phyloP scores from a whole-genome alignment of 2,113 vertebrate species.

The Forbesichthys papilliferus region DNA sequence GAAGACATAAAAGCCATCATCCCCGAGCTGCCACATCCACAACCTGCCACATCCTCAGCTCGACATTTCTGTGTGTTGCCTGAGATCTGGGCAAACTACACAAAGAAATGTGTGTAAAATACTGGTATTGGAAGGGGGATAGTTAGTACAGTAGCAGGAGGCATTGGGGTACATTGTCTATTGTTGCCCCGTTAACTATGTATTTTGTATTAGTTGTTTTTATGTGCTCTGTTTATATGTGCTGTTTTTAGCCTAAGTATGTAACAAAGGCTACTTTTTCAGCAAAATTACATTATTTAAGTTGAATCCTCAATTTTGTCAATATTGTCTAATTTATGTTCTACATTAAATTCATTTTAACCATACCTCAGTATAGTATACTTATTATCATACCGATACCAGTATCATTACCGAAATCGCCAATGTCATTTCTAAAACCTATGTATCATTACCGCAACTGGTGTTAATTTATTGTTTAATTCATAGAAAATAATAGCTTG shows the following conservation, averaged over 20 bases:
- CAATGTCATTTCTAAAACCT: too few relatives aligned
- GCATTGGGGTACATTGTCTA: background rate
- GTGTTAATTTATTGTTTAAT: too few relatives aligned
- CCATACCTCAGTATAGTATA: too few relatives aligned
- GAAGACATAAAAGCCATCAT: constrained; percentile 19
- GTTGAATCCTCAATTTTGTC: too few relatives aligned
- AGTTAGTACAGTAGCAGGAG: background rate
- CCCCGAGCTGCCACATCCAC: constrained; percentile 1
- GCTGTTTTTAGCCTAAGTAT: background rate
- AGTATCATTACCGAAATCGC: too few relatives aligned
- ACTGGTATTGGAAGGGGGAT: background rate
- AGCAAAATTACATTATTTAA: too few relatives aligned
- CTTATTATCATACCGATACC: too few relatives aligned
- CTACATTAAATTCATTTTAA: too few relatives aligned
- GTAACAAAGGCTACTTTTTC: too few relatives aligned
- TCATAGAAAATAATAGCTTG: too few relatives aligned
- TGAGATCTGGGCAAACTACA: constrained; percentile 28
- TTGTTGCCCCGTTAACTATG: background rate
- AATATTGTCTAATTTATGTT: too few relatives aligned
- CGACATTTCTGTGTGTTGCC: constrained; percentile 23
- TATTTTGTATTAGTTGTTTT: background rate
- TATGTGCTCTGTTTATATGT: background rate
- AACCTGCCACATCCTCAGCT: constrained; percentile 22
- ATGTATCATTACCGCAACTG: too few relatives aligned
- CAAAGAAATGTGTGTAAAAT: background rate